These are phyloP conservation scores for Dromius quadrimaculatus DNA, from an alignment of 2,888 invertebrate genomes.

Conservation along the genomic window DNA sequence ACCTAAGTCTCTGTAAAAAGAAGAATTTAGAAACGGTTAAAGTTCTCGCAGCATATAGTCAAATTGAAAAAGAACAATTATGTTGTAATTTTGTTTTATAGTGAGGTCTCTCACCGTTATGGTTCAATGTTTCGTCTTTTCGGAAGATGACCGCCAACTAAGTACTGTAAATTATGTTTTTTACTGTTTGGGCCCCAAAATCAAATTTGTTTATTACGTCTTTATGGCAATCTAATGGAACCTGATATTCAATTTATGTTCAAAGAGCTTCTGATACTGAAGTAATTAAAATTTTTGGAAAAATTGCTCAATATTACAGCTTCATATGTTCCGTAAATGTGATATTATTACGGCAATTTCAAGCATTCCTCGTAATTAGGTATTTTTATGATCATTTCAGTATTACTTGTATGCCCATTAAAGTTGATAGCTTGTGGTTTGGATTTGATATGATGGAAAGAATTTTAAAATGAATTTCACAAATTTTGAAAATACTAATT, in stretches of 20 bases:
- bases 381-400: neutral
- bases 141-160: neutral
- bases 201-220: slow-evolving; percentile 20
- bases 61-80: slow-evolving; percentile 36
- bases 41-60: slow-evolving; percentile 12
- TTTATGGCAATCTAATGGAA: slow-evolving; percentile 11
- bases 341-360: neutral
- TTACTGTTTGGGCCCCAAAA: neutral
- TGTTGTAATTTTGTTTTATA: slow-evolving; percentile 22
- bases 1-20: slow-evolving; percentile 17
- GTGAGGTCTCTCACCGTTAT: slow-evolving; percentile 3
- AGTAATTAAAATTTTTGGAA: neutral
- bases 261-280: neutral
- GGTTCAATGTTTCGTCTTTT: slow-evolving; percentile 30
- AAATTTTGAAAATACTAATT: too few relatives aligned
- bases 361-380: neutral
- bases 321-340: neutral
- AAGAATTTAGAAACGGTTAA: slow-evolving; percentile 21
- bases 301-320: neutral
- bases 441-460: too few relatives aligned
- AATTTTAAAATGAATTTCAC: too few relatives aligned
- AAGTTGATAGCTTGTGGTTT: too few relatives aligned
- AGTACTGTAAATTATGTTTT: neutral
- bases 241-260: slow-evolving; percentile 5
- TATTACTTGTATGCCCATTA: neutral